Base-by-base conservation (phyloP, 2,797 vertebrate species). In the Acipenser oxyrinchus region DNA sequence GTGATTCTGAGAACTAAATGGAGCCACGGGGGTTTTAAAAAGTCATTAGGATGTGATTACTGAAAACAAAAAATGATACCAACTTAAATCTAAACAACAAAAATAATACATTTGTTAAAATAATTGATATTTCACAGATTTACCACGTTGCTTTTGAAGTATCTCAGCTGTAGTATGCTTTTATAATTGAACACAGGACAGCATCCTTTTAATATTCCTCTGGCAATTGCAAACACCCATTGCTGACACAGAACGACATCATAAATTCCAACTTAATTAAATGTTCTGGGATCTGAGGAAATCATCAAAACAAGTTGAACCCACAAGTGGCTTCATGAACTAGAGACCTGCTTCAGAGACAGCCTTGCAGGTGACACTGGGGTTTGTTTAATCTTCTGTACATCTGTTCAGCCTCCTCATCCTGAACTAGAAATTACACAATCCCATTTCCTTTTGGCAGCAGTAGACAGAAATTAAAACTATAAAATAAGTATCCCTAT, bases 201-300 rank as follows among this genome's bases (percentile, higher is more conserved):
- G 59, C 68, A 75, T 74, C 71, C 73, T 72, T 68, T 74, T 77
- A 76, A 75, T 70, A 74, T 72, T 58, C 37, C 63, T 75, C 68
- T 60, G 69, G 66, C 69, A 82, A 72, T 74, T 74, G 37, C 48
- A 68, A 72, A 37, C 68, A 73, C 70, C 75, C 80, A 59, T 73
- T 64, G 69, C 49, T 62, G 64, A 70, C 74, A 81, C 76, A 61
- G 15, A 73, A 79, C 73, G 60, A 67, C 37, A 60, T 61, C 52
- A 48, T 65, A 75, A 67, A 68, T 37, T 72, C 75, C 52, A 68
- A 66, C 53, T 75, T 84, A 86, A 81, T 84, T 78, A 87, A 77
- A 68, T 77, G n/a, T 80, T 84, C 75, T 66, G 73, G 68, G 77
- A 83, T 60, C 15, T 67, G 18, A 37, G 18, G 10, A 18, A 62